Percentiles rank a stretch among this genome's conserved stretches.
Evolutionary conservation across 2,888 invertebrate species (phyloP).

Genomic region (Nemotelus nigrinus): DNA sequence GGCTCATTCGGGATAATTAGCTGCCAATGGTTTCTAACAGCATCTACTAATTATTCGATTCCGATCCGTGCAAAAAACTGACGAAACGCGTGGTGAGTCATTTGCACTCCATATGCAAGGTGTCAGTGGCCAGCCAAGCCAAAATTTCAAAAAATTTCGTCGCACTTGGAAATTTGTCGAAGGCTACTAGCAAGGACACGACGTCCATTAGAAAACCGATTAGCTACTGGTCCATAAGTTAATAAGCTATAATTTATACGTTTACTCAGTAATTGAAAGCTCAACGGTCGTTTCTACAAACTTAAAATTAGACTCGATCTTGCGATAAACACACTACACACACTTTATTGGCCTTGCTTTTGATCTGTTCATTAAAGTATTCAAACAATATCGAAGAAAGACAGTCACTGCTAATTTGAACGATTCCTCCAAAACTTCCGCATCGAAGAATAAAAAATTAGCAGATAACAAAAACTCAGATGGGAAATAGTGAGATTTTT

Average conservation of each 20-base stretch:
- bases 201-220: constrained; percentile 32
- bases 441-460: background rate
- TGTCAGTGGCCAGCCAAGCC: background rate
- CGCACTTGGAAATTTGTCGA: constrained; percentile 7
- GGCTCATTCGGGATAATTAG: no score
- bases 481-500: no score
- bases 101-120: background rate
- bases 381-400: constrained; percentile 34
- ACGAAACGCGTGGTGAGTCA: no score
- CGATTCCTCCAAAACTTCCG: background rate
- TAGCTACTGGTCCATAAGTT: constrained; percentile 24
- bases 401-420: constrained; percentile 4
- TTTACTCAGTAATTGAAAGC: constrained; percentile 12
- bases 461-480: no score
- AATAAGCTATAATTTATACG: constrained; percentile 16
- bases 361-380: constrained; percentile 31
- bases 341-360: constrained; percentile 33
- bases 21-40: no score
- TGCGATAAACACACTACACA: background rate
- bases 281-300: background rate
- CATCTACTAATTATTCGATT: no score
- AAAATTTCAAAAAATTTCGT: constrained; percentile 22
- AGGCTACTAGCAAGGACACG: constrained; percentile 35
- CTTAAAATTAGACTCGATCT: constrained; percentile 24
- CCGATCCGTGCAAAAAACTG: no score